phyloP scores from a whole-genome alignment of 2,797 vertebrate species.

The Pseudomugil tenellus region DNA sequence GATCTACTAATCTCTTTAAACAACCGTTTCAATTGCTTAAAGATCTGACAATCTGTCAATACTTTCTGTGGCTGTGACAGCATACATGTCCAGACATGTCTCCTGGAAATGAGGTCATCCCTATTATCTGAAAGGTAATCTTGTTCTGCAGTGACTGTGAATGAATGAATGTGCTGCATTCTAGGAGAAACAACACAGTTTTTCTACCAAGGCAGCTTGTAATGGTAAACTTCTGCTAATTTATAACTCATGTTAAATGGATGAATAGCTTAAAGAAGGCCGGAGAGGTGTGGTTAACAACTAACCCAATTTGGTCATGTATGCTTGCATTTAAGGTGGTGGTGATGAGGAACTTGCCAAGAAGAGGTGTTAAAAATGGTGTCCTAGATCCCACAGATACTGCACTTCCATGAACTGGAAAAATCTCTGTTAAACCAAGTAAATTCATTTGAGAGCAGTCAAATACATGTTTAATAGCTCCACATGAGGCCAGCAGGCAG shows the following conservation, averaged over 20 bases:
- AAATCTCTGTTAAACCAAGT: slow-evolving; percentile 32
- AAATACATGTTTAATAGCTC: slow-evolving; percentile 55
- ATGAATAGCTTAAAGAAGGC: slow-evolving; percentile 31
- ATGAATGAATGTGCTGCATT: slow-evolving; percentile 53
- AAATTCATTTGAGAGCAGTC: slow-evolving; percentile 51
- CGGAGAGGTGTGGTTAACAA: slow-evolving; percentile 21
- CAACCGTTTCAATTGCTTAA: slow-evolving; percentile 27
- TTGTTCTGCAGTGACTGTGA: slow-evolving; percentile 25
- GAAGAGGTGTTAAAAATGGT: slow-evolving; percentile 14
- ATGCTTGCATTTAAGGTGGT: slow-evolving; percentile 20
- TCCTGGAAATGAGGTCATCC: slow-evolving; percentile 67
- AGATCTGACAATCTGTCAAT: slow-evolving; percentile 40
- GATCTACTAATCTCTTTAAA: slow-evolving; percentile 11
- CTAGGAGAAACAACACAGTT: slow-evolving; percentile 28
- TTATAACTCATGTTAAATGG: slow-evolving; percentile 43
- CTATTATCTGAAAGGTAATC: slow-evolving; percentile 62
- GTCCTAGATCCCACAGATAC: slow-evolving; percentile 29
- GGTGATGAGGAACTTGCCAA: slow-evolving; percentile 40
- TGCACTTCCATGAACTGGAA: slow-evolving; percentile 11
- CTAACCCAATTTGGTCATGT: slow-evolving; percentile 7
- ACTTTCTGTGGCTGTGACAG: slow-evolving; percentile 37
- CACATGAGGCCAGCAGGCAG: slow-evolving; percentile 40
- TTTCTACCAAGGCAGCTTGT: slow-evolving; percentile 14
- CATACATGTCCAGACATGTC: slow-evolving; percentile 66
- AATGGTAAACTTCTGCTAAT: slow-evolving; percentile 38